Evolutionary conservation across 2,888 invertebrate genomes (phyloP), one percentile per base, ranked within the genome.

Genomic region (Pandemis corylana): DNA sequence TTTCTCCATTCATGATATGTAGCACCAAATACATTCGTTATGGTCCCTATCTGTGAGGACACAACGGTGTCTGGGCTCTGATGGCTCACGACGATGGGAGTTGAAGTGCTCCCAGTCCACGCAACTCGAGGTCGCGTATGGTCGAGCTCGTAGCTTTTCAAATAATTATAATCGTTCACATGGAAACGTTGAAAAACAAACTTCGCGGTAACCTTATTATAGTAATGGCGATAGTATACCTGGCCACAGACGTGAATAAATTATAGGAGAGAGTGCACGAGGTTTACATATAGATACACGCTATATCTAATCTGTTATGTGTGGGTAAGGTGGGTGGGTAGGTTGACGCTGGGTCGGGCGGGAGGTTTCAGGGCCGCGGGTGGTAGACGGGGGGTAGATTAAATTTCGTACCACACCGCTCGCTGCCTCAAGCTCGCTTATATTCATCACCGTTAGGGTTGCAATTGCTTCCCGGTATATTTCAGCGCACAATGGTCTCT

Each of bases 311-410:
- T 61, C 70, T 63, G 44, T 72, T 63, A 78, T 69, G 76, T 69
- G 73, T 12, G 59, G 53, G 72, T 56, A 5, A 63, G 74, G 71
- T 72, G 59, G 51, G 51, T 59, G 12, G 20, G 72, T 63, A 49
- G 41, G 36, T 41, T 7, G 62, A 42, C 67, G 82, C 80, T 76
- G 77, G 78, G 76, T 72, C 76, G 72, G 72, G 77, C 74, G 78
- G 84, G 78, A 80, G 81, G 78, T 69, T 82, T 78, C 77, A 79
- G 80, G 85, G 81, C 62, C 81, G 77, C 63, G 84, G 91, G 91
- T 78, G 91, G 91, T 82, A 92, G 93, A 92, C 92, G 83, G 91
- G 78, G 90, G 92, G 91, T 87, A 93, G 93, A 93, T 93, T 93
- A 91, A 91, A 93, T 94, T 93, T 92, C 90, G 90, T 89, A 88